Evolutionary conservation across 2,888 invertebrate species (phyloP).

Genomic region (Synanthedon tipuliformis): DNA sequence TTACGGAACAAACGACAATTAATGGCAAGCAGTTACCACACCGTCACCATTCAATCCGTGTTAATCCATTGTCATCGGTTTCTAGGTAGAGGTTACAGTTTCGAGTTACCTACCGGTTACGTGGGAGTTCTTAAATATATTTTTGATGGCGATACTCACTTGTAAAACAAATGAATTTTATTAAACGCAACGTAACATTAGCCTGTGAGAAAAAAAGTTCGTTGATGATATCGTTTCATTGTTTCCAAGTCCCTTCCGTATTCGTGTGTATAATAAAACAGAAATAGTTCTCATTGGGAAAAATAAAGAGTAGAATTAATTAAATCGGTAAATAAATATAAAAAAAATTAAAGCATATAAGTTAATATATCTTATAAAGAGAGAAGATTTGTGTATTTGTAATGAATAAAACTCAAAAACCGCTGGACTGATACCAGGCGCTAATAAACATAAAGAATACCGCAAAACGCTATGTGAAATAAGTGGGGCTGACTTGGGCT

Average conservation of each 20-base stretch:
- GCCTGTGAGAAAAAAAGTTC: background rate
- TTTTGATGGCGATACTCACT: background rate
- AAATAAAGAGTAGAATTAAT: no score
- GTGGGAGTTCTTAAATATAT: background rate
- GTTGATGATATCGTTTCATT: background rate
- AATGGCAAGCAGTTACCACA: constrained; percentile 22
- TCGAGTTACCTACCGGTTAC: background rate
- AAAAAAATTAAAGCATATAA: no score
- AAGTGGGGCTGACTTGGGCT: no score
- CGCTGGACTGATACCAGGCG: no score
- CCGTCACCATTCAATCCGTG: constrained; percentile 16
- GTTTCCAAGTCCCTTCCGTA: background rate
- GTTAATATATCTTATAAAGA: no score
- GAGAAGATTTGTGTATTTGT: no score
- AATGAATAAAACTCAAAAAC: no score
- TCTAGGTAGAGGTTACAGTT: constrained; percentile 8
- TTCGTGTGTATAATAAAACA: no score
- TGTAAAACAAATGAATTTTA: background rate
- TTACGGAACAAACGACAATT: constrained; percentile 34
- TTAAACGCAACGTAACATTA: background rate
- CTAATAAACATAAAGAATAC: no score
- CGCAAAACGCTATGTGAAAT: no score
- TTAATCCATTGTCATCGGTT: constrained; percentile 28
- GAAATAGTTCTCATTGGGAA: no score
- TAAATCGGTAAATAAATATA: no score